A percentile compares a stretch with the other conserved stretches of the same genome.
These are phyloP conservation scores for Seriola rivoliana DNA, from an alignment of 2,113 vertebrate species.

Conservation along the genomic window DNA sequence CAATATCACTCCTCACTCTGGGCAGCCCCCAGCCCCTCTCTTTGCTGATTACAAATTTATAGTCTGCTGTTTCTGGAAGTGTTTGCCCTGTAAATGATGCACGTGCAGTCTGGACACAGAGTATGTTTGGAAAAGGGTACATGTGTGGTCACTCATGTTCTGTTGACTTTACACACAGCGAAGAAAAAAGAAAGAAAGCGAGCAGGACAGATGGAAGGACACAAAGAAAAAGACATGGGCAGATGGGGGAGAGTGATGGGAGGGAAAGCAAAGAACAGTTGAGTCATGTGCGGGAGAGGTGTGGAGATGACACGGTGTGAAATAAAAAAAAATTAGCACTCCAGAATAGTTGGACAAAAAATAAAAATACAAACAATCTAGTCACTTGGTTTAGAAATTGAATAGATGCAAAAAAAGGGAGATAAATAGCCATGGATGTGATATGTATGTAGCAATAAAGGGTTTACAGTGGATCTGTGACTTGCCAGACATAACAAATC, in stretches of 20 bases:
- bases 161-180: constrained; percentile 61
- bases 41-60: constrained; percentile 51
- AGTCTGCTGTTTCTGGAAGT: constrained; percentile 45
- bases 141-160: constrained; percentile 61
- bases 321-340: constrained; percentile 44
- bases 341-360: constrained; percentile 38
- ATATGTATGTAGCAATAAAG: not conserved
- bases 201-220: constrained; percentile 71
- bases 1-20: constrained; percentile 7
- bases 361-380: not conserved
- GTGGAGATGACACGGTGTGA: constrained; percentile 56
- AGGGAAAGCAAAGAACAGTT: constrained; percentile 62
- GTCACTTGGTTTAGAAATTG: not conserved
- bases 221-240: constrained; percentile 54
- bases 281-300: constrained; percentile 69
- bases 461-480: constrained; percentile 51
- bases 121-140: not conserved
- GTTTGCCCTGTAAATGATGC: constrained; percentile 56
- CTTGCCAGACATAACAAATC: constrained; percentile 61
- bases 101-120: constrained; percentile 53
- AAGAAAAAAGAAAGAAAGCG: constrained; percentile 49
- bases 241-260: constrained; percentile 68
- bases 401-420: constrained; percentile 3
- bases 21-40: constrained; percentile 1
- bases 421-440: constrained; percentile 10